These are phyloP conservation scores for Drosophila orosa DNA, from an alignment of 1,140 invertebrate genomes.

Conservation along the genomic window DNA sequence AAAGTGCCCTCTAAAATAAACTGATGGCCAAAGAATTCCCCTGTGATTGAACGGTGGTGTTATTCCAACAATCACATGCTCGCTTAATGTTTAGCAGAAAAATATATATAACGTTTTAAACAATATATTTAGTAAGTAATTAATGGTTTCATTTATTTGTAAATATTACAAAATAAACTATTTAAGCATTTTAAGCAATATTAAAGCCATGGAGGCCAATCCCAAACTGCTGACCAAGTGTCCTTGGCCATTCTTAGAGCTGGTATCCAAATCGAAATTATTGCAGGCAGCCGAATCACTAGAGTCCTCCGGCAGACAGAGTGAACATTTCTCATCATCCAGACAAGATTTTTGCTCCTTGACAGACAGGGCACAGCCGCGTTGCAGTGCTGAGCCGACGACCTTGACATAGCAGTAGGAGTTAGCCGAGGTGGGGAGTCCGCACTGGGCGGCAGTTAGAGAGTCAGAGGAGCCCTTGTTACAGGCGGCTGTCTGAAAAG, in stretches of 20 bases:
- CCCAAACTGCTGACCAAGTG: conserved; percentile 31
- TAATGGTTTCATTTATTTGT: conserved; percentile 36
- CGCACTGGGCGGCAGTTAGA: conserved; percentile 50
- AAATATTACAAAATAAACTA: conserved; percentile 7
- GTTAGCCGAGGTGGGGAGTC: conserved; percentile 62
- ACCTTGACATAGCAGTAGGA: conserved; percentile 75
- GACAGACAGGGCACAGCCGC: conserved; percentile 60
- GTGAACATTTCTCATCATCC: conserved; percentile 47
- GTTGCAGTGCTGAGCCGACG: conserved; percentile 11
- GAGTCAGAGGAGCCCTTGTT: conserved; percentile 13
- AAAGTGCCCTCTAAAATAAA: conserved; percentile 17
- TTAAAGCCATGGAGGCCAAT: conserved; percentile 32
- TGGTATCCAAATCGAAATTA: conserved; percentile 37
- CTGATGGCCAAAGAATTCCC: conserved; percentile 3
- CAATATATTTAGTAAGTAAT: conserved; percentile 1
- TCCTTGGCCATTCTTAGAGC: conserved; percentile 14
- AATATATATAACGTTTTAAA: conserved; percentile 3
- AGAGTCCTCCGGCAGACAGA: conserved; percentile 61
- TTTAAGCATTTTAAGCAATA: conserved; percentile 26
- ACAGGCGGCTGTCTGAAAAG: conserved; percentile 45
- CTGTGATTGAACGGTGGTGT: conserved; percentile 19
- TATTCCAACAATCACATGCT: conserved; percentile 43
- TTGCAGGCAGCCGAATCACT: conserved; percentile 59
- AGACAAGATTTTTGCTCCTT: conserved; percentile 65
- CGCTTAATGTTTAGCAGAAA: conserved; percentile 17